Evolutionary conservation across 1,140 invertebrate species (phyloP).

Genomic region (Cardiocondyla obscurior): DNA sequence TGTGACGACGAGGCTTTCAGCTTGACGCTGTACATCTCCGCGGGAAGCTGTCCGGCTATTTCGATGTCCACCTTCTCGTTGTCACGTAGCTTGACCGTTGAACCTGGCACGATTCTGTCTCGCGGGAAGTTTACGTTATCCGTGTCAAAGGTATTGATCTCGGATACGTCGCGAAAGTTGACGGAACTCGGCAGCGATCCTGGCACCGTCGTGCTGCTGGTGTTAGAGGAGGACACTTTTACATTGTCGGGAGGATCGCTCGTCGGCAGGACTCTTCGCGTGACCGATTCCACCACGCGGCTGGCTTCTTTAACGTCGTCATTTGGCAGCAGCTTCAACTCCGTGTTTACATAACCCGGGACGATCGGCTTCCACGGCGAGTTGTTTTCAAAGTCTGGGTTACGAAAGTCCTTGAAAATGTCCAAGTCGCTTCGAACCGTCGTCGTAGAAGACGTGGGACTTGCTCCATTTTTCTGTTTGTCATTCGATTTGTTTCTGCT

Average conservation of each 20-base stretch:
- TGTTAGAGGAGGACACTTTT: not conserved
- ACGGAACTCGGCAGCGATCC: not conserved
- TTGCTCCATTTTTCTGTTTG: slow-evolving; percentile 16
- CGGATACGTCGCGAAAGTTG: slow-evolving; percentile 52
- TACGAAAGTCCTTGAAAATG: slow-evolving; percentile 73
- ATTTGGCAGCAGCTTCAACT: slow-evolving; percentile 66
- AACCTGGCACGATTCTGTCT: slow-evolving; percentile 76
- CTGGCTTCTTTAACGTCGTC: not conserved
- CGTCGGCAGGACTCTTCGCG: not conserved
- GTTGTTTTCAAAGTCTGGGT: slow-evolving; percentile 79
- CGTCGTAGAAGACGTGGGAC: slow-evolving; percentile 72
- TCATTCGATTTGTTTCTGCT: not conserved
- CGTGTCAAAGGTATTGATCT: slow-evolving; percentile 72
- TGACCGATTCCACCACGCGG: not conserved
- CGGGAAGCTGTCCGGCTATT: slow-evolving; percentile 74
- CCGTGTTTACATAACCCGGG: slow-evolving; percentile 75
- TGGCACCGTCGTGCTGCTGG: not conserved
- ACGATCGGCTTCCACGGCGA: slow-evolving; percentile 82
- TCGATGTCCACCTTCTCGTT: slow-evolving; percentile 71
- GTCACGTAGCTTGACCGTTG: slow-evolving; percentile 54
- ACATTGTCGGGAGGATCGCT: not conserved
- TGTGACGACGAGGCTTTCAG: slow-evolving; percentile 70
- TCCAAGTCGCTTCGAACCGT: slow-evolving; percentile 61
- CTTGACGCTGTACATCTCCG: slow-evolving; percentile 76
- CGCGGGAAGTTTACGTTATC: slow-evolving; percentile 77